These are phyloP conservation scores for Oxyruncus cristatus DNA, from an alignment of 2,113 vertebrate genomes.

Conservation along the genomic window DNA sequence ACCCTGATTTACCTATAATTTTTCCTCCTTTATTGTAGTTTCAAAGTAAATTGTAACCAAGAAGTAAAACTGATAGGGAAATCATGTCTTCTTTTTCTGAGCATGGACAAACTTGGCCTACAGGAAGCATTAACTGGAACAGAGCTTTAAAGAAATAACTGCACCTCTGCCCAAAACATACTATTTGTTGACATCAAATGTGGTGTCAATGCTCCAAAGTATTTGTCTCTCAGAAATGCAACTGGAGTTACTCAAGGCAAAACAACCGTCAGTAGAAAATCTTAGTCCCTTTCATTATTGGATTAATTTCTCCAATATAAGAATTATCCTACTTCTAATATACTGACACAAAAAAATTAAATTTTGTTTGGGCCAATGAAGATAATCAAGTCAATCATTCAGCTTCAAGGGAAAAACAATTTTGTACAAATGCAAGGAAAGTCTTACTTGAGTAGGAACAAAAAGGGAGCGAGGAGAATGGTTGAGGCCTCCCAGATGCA, in stretches of 20 bases:
- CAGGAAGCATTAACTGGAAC: not conserved
- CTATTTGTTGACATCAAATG: not conserved
- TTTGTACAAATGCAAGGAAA: not conserved
- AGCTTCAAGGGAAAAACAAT: not conserved
- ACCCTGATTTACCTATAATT: not conserved
- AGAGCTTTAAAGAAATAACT: not conserved
- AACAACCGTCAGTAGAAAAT: not conserved
- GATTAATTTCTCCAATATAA: not conserved
- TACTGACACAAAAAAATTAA: not conserved
- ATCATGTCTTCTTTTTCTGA: not conserved
- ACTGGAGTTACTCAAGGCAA: not conserved
- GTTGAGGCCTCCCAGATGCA: conserved; percentile 83
- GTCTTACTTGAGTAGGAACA: conserved; percentile 85
- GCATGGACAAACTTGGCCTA: not conserved
- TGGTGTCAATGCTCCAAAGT: not conserved
- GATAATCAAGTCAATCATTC: not conserved
- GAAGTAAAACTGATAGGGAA: not conserved
- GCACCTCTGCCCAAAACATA: not conserved
- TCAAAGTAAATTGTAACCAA: not conserved
- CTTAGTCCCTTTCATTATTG: not conserved
- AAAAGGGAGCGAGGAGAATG: conserved; percentile 93
- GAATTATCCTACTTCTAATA: not conserved
- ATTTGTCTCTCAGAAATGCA: not conserved
- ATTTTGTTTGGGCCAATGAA: not conserved
- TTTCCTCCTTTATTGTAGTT: not conserved